These are phyloP conservation scores for Bombycilla garrulus DNA, from an alignment of 2,113 vertebrate genomes.

Conservation along the genomic window DNA sequence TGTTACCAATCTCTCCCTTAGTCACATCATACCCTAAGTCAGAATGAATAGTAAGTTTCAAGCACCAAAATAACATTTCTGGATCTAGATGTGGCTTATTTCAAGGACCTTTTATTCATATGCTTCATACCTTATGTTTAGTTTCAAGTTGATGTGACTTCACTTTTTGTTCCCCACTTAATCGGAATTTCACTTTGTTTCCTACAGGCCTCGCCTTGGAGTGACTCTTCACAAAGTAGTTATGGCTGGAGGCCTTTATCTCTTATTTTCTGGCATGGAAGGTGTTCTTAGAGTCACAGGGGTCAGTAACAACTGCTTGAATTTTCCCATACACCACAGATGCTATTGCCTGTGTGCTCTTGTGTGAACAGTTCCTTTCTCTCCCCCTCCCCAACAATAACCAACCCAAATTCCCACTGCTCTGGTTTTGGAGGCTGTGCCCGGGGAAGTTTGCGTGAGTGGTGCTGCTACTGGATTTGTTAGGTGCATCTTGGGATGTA, in stretches of 20 bases:
- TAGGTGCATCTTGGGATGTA: background rate
- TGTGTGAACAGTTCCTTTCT: background rate
- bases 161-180: background rate
- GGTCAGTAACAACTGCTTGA: conserved; percentile 76
- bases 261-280: conserved; percentile 93
- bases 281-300: conserved; percentile 93
- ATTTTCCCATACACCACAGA: background rate
- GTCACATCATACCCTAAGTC: background rate
- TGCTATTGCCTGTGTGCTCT: background rate
- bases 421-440: background rate
- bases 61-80: background rate
- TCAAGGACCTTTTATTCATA: background rate
- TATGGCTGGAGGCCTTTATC: conserved; percentile 89
- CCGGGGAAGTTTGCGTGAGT: background rate
- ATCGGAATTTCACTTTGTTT: conserved; percentile 37
- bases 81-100: background rate
- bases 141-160: background rate
- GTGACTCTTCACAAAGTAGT: conserved; percentile 90
- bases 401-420: background rate
- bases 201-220: conserved; percentile 85
- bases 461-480: background rate
- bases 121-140: background rate
- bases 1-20: background rate
- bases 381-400: background rate
- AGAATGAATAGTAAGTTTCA: background rate